Evolutionary conservation across 2,888 invertebrate species (phyloP), one percentile per base, ranked within the genome.

Genomic region (Mythimna impura): DNA sequence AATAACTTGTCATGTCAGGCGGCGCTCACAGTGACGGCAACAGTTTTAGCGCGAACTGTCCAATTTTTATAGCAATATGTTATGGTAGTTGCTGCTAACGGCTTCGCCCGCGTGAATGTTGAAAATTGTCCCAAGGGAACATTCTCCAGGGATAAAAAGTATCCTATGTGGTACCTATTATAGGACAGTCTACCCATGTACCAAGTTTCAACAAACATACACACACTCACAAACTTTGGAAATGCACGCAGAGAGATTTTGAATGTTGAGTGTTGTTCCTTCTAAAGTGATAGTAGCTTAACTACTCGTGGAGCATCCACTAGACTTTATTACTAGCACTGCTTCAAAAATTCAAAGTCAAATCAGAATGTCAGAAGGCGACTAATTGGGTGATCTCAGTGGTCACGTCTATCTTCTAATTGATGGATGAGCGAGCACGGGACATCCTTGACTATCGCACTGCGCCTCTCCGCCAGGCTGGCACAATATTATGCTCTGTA

Each of bases 351-450:
- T 2, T 47, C 30, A 30, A 30, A 30, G 3, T 30, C n/a, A n/a
- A n/a, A n/a, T n/a, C 30, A 30, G 3, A 30, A 25, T 25, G 2
- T 30, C 30, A 30, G 30, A 30, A 30, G 1, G 65, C 69, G 20
- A 52, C 64, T 66, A 73, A 78, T 86, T 66, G 73, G 76, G 69
- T 79, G 73, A 68, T 76, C 73, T 77, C 75, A 84, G 73, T 73
- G 52, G 75, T 76, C 78, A 76, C 34, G 68, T 43, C 72, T 58
- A 74, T 77, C 69, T 77, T 75, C 61, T 80, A 75, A 71, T 68
- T 64, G 50, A 78, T 58, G 63, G 50, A 78, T 58, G 63, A 62
- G 65, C 66, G 67, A 74, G 54, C 34, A 34, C 47, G 8, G 61
- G 47, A 8, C 73, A 63, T 75, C 75, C 75, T 82, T 76, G 82